A percentile compares a stretch with the other conserved stretches of the same genome.
Evolutionary conservation across 2,888 invertebrate genomes (phyloP).

Genomic region (Bembecia ichneumoniformis): DNA sequence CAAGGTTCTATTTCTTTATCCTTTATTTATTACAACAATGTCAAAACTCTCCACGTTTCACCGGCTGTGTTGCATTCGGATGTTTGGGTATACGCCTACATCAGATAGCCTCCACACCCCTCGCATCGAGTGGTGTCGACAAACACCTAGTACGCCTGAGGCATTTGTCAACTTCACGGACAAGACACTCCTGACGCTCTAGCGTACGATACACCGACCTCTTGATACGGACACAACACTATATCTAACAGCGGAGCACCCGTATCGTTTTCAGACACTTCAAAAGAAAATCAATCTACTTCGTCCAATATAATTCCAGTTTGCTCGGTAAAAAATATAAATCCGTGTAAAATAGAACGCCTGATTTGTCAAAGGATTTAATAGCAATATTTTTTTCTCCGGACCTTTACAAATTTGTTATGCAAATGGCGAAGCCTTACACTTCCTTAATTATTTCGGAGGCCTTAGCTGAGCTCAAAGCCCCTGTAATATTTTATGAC

Average conservation of each 20-base stretch:
- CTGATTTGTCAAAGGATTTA: conserved; percentile 50
- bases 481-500: conserved; percentile 53
- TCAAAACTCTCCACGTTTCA: background rate
- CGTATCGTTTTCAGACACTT: conserved; percentile 15
- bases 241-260: conserved; percentile 19
- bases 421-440: conserved; percentile 57
- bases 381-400: conserved; percentile 35
- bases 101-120: conserved; percentile 13
- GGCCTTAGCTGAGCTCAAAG: conserved; percentile 43
- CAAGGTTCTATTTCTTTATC: no score
- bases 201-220: conserved; percentile 5
- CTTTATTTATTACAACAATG: background rate
- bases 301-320: background rate
- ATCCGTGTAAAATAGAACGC: conserved; percentile 12
- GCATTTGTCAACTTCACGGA: conserved; percentile 56
- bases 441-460: conserved; percentile 60
- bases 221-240: conserved; percentile 23
- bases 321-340: background rate
- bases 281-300: conserved; percentile 17
- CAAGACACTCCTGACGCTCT: conserved; percentile 26
- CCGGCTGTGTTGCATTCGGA: background rate
- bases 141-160: conserved; percentile 38
- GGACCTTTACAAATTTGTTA: conserved; percentile 49
- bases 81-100: background rate
- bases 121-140: conserved; percentile 34